Evolutionary conservation across 2,113 vertebrate genomes (phyloP), one percentile per base, ranked within the genome.

Genomic region (Platysternon megacephalum): DNA sequence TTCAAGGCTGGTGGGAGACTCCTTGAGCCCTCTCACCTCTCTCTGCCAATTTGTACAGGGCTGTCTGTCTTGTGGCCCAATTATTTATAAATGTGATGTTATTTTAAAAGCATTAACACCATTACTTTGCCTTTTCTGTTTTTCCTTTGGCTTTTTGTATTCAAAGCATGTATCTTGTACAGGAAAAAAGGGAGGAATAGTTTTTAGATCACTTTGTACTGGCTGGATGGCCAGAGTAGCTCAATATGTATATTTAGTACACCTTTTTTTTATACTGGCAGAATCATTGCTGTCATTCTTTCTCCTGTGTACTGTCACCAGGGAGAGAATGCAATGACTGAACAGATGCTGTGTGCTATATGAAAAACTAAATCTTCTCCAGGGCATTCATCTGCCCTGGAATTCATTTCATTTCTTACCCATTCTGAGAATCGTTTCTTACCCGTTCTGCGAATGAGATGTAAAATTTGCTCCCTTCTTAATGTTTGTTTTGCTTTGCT

Each of bases 381-480:
- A 80, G 58, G 83, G 56, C 24, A 42, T 74, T 91, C 55, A 79
- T 86, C 52, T 89, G n/a, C 83, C 88, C 2, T 95, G 68, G 85
- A 94, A 91, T 96, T 81, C 44, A 44, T 83, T 90, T 89, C 22
- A 80, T 93, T 95, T 87, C 81, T 89, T 56, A 82, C 52, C 35
- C 22, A 74, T 52, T 88, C 61, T 90, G 91, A 49, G 42, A 91
- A 84, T 89, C 35, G 68, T 93, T 95, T 85, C 80, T 88, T 56
- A 82, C 56, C 39, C 22, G 48, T 49, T 88, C 65, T 90, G 91
- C 46, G 48, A 92, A 84, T 84, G 58, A 86, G 83, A 85, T 35
- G 10, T 78, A 21, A 84, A 85, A 95, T n/a, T 35, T 49, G 22
- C 53, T 56, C 85, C 21, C 58, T 82, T 86, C 94, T 95, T 91